Percentiles rank a stretch among this genome's conserved stretches.
Evolutionary conservation across 2,113 vertebrate genomes (phyloP).

Genomic region (Megaleporinus macrocephalus): DNA sequence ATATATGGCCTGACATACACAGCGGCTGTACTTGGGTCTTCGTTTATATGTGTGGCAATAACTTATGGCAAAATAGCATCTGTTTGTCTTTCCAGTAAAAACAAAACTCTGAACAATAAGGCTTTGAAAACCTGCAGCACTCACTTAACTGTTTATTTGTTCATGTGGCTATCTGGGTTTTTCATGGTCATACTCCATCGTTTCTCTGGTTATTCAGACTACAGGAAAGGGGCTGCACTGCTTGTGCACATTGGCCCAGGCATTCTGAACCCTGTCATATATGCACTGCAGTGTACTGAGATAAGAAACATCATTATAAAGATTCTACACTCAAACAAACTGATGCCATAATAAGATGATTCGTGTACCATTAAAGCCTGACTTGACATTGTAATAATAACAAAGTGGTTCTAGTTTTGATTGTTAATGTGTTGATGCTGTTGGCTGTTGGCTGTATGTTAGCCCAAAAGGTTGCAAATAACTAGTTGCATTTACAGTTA

Average conservation of each 20-base stretch:
- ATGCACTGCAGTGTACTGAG: slow-evolving; percentile 63
- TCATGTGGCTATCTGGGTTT: slow-evolving; percentile 52
- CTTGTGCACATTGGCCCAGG: slow-evolving; percentile 53
- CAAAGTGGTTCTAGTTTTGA: too few relatives aligned
- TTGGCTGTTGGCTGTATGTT: too few relatives aligned
- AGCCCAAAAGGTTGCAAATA: too few relatives aligned
- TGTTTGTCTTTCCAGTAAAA: slow-evolving; percentile 51
- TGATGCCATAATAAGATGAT: not conserved
- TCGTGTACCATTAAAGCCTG: not conserved
- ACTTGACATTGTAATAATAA: too few relatives aligned
- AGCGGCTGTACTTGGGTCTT: slow-evolving; percentile 43
- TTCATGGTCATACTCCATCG: slow-evolving; percentile 54
- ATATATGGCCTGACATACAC: slow-evolving; percentile 60
- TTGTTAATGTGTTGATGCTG: too few relatives aligned
- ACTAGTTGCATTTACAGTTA: too few relatives aligned
- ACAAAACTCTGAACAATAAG: slow-evolving; percentile 29
- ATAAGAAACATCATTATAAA: slow-evolving; percentile 51
- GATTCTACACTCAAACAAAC: not conserved
- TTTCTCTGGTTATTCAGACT: slow-evolving; percentile 24
- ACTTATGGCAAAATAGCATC: slow-evolving; percentile 62
- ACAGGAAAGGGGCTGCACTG: slow-evolving; percentile 53
- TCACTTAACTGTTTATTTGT: slow-evolving; percentile 12
- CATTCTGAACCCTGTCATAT: slow-evolving; percentile 58
- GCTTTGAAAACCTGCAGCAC: slow-evolving; percentile 10
- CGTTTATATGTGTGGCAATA: slow-evolving; percentile 51